Evolutionary conservation across 1,140 invertebrate species (phyloP), one percentile per base, ranked within the genome.

Genomic region (Monomorium pharaonis): DNA sequence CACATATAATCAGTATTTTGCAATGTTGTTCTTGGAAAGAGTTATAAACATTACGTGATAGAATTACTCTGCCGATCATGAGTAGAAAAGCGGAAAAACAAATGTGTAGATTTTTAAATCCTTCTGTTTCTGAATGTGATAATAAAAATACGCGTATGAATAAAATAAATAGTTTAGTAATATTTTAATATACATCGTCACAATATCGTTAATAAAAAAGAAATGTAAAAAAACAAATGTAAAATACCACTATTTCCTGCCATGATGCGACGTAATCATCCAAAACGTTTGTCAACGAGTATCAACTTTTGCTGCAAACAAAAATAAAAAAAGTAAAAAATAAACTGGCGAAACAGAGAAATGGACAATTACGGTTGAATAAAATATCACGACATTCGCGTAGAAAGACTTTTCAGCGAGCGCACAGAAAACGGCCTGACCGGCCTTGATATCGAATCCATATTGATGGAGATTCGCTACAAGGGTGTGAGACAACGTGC

Each of bases 401-500:
- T 33, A 24, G 84, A 83, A 89, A 89, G 84, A 89, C 78, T 77
- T 83, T 47, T 44, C 76, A 89, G 49, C 47, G n/a, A 16, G 12
- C 12, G 84, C 77, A 72, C 30, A 44, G 69, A 85, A 77, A 88
- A 86, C 75, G n/a, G 76, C 75, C 49, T 83, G 87, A 51, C 77
- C 80, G 76, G 69, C 88, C 88, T 90, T 90, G 88, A 90, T 89
- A 89, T 87, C 77, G 88, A 90, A 87, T 90, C 88, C 89, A 90
- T 90, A 90, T 87, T 86, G 89, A 90, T 87, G 88, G 89, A 90
- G 86, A 88, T 85, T 87, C 75, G 83, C 65, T 47, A 86, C 83
- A 88, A 84, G 86, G 83, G 89, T 86, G 72, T 84, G 88, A 90
- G 89, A 93, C 91, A 92, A 89, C 83, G 86, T 89, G 65, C 74